Conservation (phyloP, 2,888 invertebrate genomes). For the Formica aserva region DNA sequence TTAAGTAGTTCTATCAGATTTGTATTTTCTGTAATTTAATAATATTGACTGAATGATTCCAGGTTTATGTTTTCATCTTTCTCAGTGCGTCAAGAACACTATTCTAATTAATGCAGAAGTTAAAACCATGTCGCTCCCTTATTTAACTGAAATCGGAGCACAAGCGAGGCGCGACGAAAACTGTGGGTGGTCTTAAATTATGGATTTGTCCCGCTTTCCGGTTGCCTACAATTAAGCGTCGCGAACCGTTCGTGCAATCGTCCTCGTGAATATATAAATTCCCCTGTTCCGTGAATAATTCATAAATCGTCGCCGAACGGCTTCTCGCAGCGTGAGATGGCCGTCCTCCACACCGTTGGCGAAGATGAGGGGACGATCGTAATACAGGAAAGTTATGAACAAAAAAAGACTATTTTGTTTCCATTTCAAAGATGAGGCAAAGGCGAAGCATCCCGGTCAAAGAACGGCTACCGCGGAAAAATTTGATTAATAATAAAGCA, state of each 20-base stretch:
- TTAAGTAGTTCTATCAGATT: neutral
- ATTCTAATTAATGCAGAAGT: conserved; percentile 28
- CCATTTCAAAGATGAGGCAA: neutral
- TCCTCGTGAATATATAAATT: conserved; percentile 48
- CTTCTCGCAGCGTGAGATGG: conserved; percentile 1
- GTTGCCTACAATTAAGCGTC: conserved; percentile 39
- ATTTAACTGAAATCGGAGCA: conserved; percentile 1
- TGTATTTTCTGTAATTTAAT: neutral
- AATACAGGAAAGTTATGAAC: conserved; percentile 37
- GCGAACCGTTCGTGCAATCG: conserved; percentile 55
- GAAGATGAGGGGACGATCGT: conserved; percentile 32
- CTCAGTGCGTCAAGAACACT: neutral
- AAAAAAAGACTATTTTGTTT: conserved; percentile 13
- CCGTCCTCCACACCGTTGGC: neutral
- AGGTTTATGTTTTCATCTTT: neutral
- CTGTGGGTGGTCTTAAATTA: conserved; percentile 37
- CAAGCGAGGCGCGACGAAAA: neutral
- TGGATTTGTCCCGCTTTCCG: conserved; percentile 39
- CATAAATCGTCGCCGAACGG: conserved; percentile 59
- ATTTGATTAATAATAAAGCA: conserved; percentile 44
- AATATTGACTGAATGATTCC: neutral
- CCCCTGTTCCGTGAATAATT: conserved; percentile 64
- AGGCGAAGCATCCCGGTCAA: conserved; percentile 28
- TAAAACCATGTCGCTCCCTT: neutral
- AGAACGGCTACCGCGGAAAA: conserved; percentile 32